Conservation (phyloP, 92 coral and sea anemone genomes). For the Ricordea florida region DNA sequence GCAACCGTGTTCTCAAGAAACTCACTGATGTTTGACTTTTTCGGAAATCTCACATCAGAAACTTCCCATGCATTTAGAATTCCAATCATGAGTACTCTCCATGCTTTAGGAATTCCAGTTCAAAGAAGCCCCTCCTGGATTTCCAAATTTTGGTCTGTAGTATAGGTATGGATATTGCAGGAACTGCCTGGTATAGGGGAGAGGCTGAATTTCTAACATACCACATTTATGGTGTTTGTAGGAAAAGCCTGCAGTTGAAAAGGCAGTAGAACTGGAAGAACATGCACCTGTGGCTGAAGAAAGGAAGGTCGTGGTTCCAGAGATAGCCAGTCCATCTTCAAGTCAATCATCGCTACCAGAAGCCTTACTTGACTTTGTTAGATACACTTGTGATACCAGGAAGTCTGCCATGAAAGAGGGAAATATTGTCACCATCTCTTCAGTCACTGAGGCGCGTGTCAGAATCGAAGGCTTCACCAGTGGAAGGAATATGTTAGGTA, state of each 20-base stretch:
- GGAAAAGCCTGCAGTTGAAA: neutral
- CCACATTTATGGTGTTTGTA: too few relatives aligned
- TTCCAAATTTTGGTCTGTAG: too few relatives aligned
- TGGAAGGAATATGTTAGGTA: constrained; percentile 83
- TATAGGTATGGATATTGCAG: too few relatives aligned
- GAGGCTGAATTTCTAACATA: too few relatives aligned
- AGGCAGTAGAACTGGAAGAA: neutral
- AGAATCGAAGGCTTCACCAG: constrained; percentile 83
- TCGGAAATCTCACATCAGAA: too few relatives aligned
- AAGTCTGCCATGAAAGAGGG: constrained; percentile 87
- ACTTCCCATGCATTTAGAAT: too few relatives aligned
- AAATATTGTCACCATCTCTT: constrained; percentile 80
- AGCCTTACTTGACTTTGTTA: constrained; percentile 37
- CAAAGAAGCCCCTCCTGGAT: too few relatives aligned
- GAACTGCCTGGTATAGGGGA: too few relatives aligned
- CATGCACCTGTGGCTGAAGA: neutral
- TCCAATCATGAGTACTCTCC: too few relatives aligned
- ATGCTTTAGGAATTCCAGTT: too few relatives aligned
- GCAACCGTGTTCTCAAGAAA: too few relatives aligned
- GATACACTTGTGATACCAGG: constrained; percentile 82
- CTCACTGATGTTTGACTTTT: too few relatives aligned
- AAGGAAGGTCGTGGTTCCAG: neutral
- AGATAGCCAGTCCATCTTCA: neutral
- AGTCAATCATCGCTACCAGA: neutral
- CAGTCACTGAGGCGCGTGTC: constrained; percentile 81